phyloP scores from a whole-genome alignment of 2,113 vertebrate species.

The Gobio gobio region DNA sequence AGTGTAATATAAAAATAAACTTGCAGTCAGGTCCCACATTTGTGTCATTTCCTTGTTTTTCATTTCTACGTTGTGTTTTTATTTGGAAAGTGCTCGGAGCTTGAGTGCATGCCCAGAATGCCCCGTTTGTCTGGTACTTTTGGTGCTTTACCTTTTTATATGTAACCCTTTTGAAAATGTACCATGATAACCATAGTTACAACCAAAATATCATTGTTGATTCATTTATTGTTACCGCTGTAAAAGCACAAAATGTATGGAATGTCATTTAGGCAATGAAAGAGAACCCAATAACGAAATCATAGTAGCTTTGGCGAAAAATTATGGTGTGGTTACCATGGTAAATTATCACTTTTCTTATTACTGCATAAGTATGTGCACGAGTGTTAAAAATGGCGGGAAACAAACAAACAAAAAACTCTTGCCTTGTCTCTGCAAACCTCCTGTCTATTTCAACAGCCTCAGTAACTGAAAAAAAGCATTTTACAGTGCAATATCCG shows the following conservation, averaged over 20 bases:
- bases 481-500: not conserved
- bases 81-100: constrained; percentile 19
- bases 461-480: constrained; percentile 14
- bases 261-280: not conserved
- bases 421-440: not conserved
- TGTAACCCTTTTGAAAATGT: not conserved
- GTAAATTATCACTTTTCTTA: not conserved
- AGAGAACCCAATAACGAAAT: not conserved
- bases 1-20: constrained; percentile 78
- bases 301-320: not conserved
- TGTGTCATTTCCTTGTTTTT: constrained; percentile 59
- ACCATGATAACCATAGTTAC: not conserved
- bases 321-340: not conserved
- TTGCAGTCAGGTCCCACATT: constrained; percentile 76
- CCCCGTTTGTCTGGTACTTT: not conserved
- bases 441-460: constrained; percentile 4
- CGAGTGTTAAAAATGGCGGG: not conserved
- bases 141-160: not conserved
- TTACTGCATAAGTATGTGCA: not conserved
- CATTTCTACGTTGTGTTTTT: constrained; percentile 21
- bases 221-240: not conserved
- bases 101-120: constrained; percentile 45
- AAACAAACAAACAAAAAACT: not conserved
- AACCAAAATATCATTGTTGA: not conserved
- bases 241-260: not conserved